Evolutionary conservation across 2,113 vertebrate genomes (phyloP), one percentile per base, ranked within the genome.

Genomic region (Phylloscopus trochiloides): DNA sequence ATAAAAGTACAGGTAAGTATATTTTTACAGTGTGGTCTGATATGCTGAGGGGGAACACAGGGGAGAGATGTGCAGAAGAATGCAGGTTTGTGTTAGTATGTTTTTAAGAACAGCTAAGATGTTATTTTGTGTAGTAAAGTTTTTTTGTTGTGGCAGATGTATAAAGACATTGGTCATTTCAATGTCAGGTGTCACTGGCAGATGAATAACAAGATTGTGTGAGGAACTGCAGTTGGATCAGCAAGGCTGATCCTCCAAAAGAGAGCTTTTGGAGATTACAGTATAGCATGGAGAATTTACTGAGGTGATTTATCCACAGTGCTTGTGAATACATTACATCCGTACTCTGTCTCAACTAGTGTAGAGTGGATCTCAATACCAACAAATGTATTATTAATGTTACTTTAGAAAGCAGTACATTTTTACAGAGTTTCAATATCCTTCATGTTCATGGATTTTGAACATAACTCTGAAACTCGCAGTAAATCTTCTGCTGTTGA

Each of bases 311-410:
- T 78, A 67, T 97, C 95, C 81, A 19, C 73, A 77, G 45, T 92
- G 79, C 73, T 86, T 93, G 47, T 78, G 92, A 96, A 94, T 89
- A 75, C 73, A 82, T 97, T 96, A 63, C 52, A 75, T 87, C 94
- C 68, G 50, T 85, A 55, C 77, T 85, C 70, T 83, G 73, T 88
- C 95, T 94, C 61, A 54, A 22, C 74, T 70, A 66, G 84, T 92
- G 71, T 32, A 92, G 84, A 93, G 68, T 25, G 3, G 38, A 38
- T 88, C 65, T 95, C 92, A 62, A 28, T 88, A 86, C 40, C 91
- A 94, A 72, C 57, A 97, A 74, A 93, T 95, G 59, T 91, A 90
- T 98, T 98, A 95, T 97, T 98, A 95, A 97, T 94, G 88, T 89
- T 85, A 73, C 79, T 96, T 96, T 84, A 73, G 40, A 95, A 97